Base-by-base conservation (phyloP, 1,140 invertebrate genomes). In the Mylabris phalerata region DNA sequence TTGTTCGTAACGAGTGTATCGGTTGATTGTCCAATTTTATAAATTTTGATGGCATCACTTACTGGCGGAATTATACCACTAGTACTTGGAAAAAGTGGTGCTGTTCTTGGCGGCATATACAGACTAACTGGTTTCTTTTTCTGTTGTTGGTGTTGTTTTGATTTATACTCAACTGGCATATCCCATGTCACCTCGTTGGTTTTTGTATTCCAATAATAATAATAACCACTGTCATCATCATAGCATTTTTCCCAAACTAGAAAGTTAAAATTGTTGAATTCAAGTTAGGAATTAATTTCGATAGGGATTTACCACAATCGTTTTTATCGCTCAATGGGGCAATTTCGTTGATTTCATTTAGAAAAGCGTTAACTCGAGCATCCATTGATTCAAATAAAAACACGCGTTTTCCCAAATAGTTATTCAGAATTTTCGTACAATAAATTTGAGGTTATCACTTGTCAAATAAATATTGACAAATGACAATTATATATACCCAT, bases 181-280 rank as follows among this genome's bases (percentile, higher is more conserved):
- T 86, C 83, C 86, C 86, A 89, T 7, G 84, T 86, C 2, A 88
- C 86, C 66, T 84, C 80, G 71, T 88, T 86, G 1, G 84, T 87
- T 50, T 80, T 74, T 9, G 77, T 79, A 67, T 88, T 85, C 87
- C 87, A 89, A 68, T 86, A 89, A 69, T 89, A 89, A 10, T 80
- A 78, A 72, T 82, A 87, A 25, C 86, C 84, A 4, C 82, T 82
- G 19, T 73, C 74, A 60, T 86, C 80, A 72, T 88, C 86, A 60
- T 78, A 78, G 62, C 85, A 87, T 68, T 87, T 80, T 75, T 87
- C 82, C 86, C 86, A 89, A 48, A 54, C 71, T 73, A 43, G 9
- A 64, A 57, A 41, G 19, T 19, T 19, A 19, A 19, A 19, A 19
- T 19, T 19, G 19, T 19, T 19, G 19, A 19, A 19, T 19, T 19